Conservation (phyloP, 2,888 invertebrate genomes). For the Eubasilissa splendida region DNA sequence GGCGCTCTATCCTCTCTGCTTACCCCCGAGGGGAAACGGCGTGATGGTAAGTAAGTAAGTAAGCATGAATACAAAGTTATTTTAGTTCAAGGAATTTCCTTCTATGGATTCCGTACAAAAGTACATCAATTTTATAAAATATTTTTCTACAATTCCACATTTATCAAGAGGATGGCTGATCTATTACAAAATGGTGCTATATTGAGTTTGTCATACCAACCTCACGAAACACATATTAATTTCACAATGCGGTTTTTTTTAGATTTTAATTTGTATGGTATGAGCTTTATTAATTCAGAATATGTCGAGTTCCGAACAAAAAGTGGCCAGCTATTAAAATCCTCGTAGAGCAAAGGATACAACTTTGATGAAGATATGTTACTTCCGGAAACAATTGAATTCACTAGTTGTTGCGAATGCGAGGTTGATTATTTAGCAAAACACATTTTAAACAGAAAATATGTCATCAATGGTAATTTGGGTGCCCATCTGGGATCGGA, state of each 20-base stretch:
- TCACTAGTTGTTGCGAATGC: constrained; percentile 79
- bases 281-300: constrained; percentile 90
- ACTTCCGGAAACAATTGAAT: constrained; percentile 63
- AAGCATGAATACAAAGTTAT: constrained; percentile 91
- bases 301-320: constrained; percentile 75
- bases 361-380: constrained; percentile 62
- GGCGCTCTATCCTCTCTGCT: no score
- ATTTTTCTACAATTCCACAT: constrained; percentile 90
- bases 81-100: constrained; percentile 91
- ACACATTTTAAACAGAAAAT: constrained; percentile 85
- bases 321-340: constrained; percentile 63
- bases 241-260: constrained; percentile 96
- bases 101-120: constrained; percentile 92
- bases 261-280: constrained; percentile 97
- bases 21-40: no score
- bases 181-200: constrained; percentile 88
- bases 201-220: constrained; percentile 86
- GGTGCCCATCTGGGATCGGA: constrained; percentile 88
- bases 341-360: constrained; percentile 52
- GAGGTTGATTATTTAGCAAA: constrained; percentile 90
- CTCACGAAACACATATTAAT: constrained; percentile 94
- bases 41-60: no score
- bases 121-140: constrained; percentile 92
- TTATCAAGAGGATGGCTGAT: constrained; percentile 85
- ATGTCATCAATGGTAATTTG: constrained; percentile 75